A percentile compares a stretch with the other conserved stretches of the same genome.
Evolutionary conservation across 2,797 vertebrate genomes (phyloP).

Genomic region (Myiothlypis coronata): DNA sequence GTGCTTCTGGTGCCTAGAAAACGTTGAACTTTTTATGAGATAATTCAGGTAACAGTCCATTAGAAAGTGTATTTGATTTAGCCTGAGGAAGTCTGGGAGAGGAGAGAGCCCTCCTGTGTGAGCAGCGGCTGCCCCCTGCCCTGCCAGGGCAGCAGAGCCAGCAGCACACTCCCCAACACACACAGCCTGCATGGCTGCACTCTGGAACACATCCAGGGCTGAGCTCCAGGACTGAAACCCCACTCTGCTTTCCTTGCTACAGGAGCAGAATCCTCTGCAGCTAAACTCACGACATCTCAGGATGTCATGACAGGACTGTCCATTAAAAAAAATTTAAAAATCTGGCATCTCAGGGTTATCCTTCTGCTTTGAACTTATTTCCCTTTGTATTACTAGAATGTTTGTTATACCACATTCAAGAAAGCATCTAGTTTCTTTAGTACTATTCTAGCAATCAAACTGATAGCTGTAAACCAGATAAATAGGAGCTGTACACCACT

Average conservation of each 20-base stretch:
- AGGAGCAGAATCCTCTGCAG: not conserved
- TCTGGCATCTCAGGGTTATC: slow-evolving; percentile 29
- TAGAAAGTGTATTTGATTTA: slow-evolving; percentile 23
- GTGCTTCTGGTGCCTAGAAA: slow-evolving; percentile 42
- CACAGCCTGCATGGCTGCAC: not conserved
- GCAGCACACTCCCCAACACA: accelerated
- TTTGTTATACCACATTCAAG: slow-evolving; percentile 28
- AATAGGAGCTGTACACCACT: slow-evolving; percentile 63
- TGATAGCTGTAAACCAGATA: slow-evolving; percentile 75
- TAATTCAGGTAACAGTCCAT: slow-evolving; percentile 53
- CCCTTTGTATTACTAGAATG: slow-evolving; percentile 41
- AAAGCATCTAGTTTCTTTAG: slow-evolving; percentile 54
- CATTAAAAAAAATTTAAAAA: not conserved
- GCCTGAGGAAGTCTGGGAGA: not conserved
- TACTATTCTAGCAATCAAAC: slow-evolving; percentile 60
- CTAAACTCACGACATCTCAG: not conserved
- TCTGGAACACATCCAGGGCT: accelerated
- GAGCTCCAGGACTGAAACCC: not conserved
- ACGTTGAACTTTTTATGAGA: slow-evolving; percentile 15
- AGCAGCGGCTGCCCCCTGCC: not conserved
- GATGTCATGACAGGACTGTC: not conserved
- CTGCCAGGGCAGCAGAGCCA: not conserved
- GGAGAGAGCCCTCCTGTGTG: not conserved
- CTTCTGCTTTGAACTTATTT: slow-evolving; percentile 53
- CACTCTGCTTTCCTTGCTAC: not conserved